These are phyloP conservation scores for Pycnomerus fuliginosus DNA, from an alignment of 2,888 invertebrate genomes.

Conservation along the genomic window DNA sequence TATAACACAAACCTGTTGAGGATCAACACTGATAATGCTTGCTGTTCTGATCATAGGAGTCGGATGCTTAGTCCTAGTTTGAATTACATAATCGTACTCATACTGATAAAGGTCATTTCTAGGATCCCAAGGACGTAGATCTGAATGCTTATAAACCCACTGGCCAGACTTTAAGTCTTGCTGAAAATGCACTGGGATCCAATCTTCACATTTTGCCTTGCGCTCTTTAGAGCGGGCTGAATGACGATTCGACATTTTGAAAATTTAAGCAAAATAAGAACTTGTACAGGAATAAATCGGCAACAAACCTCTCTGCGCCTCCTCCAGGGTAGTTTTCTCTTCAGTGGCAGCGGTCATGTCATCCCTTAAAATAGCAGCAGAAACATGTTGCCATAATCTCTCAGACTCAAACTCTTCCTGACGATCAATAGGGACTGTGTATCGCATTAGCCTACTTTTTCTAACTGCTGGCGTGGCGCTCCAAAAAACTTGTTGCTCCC, in stretches of 20 bases:
- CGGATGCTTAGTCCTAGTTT: conserved; percentile 73
- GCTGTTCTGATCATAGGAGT: conserved; percentile 72
- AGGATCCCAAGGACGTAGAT: conserved; percentile 85
- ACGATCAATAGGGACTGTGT: conserved; percentile 72
- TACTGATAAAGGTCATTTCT: conserved; percentile 84
- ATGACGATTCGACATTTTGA: conserved; percentile 1
- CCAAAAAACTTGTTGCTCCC: conserved; percentile 69
- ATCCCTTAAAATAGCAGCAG: conserved; percentile 77
- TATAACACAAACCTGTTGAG: conserved; percentile 46
- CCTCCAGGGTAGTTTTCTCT: conserved; percentile 87
- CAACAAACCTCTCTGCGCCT: conserved; percentile 68
- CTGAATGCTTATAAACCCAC: conserved; percentile 78
- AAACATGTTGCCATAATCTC: conserved; percentile 83
- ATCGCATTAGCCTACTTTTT: conserved; percentile 71
- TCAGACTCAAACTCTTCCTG: conserved; percentile 85
- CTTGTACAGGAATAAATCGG: no score
- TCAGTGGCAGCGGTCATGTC: conserved; percentile 89
- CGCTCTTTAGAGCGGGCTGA: conserved; percentile 65
- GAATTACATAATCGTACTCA: conserved; percentile 77
- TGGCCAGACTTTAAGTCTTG: conserved; percentile 56
- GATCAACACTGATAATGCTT: conserved; percentile 69
- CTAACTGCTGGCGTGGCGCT: conserved; percentile 71
- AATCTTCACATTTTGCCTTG: conserved; percentile 63
- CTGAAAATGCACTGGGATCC: conserved; percentile 75
- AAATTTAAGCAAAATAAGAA: no score